Percentiles rank a stretch among this genome's conserved stretches.
These are phyloP conservation scores for Nebria brevicollis DNA, from an alignment of 2,888 invertebrate species.

Conservation along the genomic window DNA sequence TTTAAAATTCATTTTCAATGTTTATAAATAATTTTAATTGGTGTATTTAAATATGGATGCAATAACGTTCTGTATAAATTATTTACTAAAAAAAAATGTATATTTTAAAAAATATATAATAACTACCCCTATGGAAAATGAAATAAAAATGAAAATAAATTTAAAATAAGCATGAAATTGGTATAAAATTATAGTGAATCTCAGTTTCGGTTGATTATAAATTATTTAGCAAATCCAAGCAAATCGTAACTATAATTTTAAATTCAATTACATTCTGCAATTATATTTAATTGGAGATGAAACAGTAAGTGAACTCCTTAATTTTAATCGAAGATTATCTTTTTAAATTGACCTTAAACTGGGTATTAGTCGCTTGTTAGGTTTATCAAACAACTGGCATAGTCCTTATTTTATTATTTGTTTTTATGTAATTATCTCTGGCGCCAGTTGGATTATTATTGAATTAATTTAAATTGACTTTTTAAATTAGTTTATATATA, in stretches of 20 bases:
- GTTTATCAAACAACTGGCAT: not conserved
- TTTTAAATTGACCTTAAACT: constrained; percentile 8
- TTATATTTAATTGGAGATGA: not conserved
- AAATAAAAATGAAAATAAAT: not conserved
- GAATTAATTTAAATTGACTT: not conserved
- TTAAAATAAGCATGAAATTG: not conserved
- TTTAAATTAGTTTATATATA: not conserved
- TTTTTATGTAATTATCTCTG: constrained; percentile 4
- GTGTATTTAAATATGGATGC: too few relatives aligned
- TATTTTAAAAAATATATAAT: not conserved
- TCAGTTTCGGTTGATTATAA: not conserved
- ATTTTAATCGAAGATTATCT: not conserved
- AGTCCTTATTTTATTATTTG: not conserved
- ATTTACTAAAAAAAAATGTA: not conserved
- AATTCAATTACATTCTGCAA: not conserved
- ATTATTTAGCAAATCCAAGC: not conserved
- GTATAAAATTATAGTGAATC: not conserved
- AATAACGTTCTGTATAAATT: too few relatives aligned
- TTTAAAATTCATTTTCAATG: too few relatives aligned
- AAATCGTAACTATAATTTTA: not conserved
- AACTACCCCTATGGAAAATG: not conserved
- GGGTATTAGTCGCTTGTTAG: constrained; percentile 6
- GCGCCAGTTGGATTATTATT: constrained; percentile 13
- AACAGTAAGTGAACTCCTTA: not conserved
- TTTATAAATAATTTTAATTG: too few relatives aligned